Evolutionary conservation across 2,888 invertebrate genomes (phyloP), one percentile per base, ranked within the genome.

Genomic region (Drosophila paucipuncta): DNA sequence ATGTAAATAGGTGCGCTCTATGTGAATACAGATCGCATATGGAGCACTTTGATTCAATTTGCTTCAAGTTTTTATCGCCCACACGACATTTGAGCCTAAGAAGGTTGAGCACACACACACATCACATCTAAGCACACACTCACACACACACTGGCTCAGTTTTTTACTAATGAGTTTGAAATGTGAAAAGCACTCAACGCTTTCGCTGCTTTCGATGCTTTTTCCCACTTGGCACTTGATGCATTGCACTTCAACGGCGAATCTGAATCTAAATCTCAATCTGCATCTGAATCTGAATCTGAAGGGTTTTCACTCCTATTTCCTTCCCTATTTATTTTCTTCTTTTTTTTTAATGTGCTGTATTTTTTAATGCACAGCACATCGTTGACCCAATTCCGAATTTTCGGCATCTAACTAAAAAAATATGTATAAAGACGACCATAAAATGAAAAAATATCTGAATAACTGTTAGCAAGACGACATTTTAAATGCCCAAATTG

Each of bases 151-250:
- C 30, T 25, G 11, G 18, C 43, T 64, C 61, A 55, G 62, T 63
- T 65, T 78, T 74, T 50, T 78, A 79, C 85, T 85, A 85, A 85
- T 85, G 85, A 85, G 85, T 85, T 85, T 84, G 72, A 82, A 89
- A 86, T 89, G 89, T 77, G 72, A 87, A 87, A 72, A 71, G 43
- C 74, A 73, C 73, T 80, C 68, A 59, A 75, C 83, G 68, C 72
- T 68, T 73, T 73, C 43, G 62, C 67, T 64, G 60, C 72, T 63
- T 65, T 68, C 49, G 68, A 67, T 50, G 58, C 71, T 71, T 35
- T 52, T 76, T 39, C 64, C 71, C 87, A 79, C 76, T 85, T 81
- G 65, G 63, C 85, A 88, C 83, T 84, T 84, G 84, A 84, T 82
- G 88, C 83, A 85, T 83, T 76, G 82, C 83, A 85, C 85, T 88